Base-by-base conservation (phyloP, 2,113 vertebrate species). In the Grammomys dolichurus region DNA sequence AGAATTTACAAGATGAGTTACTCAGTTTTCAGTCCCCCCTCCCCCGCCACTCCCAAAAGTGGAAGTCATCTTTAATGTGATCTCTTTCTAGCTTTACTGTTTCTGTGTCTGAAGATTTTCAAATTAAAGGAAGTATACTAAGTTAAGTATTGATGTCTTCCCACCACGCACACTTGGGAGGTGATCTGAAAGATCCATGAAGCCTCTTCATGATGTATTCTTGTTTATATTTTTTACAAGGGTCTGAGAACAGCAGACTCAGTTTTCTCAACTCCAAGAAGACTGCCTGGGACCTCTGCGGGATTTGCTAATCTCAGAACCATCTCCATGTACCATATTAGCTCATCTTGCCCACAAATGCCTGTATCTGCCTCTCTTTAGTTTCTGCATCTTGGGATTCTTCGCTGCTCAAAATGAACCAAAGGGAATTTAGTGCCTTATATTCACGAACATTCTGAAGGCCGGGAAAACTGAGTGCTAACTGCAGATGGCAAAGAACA, bases 391-490 rank as follows among this genome's bases (percentile, higher is more conserved):
- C 46, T 48, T 78, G 58, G 43, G 70, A n/a, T 91, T 89, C 75
- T 95, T 92, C 48, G 80, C 22, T 87, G 6, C 72, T 40, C 51
- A 43, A 90, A 90, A 86, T 72, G 89, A 92, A 87, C 8, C 19
- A 81, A 51, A 43, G n/a, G n/a, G 40, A 14, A 95, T 82, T 5
- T 46, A n/a, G 8, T 69, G 81, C 58, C 87, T 78, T 73, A 90
- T 69, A 16, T n/a, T 80, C 58, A 56, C 51, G 33, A 86, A 60
- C 16, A 43, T 70, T 95, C 63, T 51, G n/a, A 95, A 93, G 40
- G 17, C 13, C 46, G 31, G 80, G 65, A 58, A 46, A 78, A 80
- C 19, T 2, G 72, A 51, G 31, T 60, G n/a, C 2, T 33, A 89
- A 48, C 60, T 76, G 56, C 36, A 31, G 40, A 63, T 14, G 46